These are phyloP conservation scores for Bombyx mandarina DNA, from an alignment of 1,140 invertebrate species.

Conservation along the genomic window DNA sequence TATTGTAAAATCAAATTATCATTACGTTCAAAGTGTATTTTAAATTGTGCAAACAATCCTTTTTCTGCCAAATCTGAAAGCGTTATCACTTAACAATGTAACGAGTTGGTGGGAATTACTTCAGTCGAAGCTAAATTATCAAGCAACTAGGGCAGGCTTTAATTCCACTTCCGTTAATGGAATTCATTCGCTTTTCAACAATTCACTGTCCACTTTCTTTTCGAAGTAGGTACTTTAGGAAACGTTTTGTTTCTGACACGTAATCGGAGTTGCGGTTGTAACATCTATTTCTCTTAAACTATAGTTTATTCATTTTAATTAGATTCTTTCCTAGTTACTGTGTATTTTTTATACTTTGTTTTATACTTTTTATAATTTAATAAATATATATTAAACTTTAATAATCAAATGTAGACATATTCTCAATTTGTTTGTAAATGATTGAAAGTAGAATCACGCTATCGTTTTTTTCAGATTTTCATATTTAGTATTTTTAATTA, in stretches of 20 bases:
- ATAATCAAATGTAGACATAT: too few species aligned
- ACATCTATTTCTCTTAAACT: slow-evolving; percentile 15
- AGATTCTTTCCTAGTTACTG: too few species aligned
- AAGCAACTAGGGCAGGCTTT: slow-evolving; percentile 19
- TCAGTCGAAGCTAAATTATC: slow-evolving; percentile 24
- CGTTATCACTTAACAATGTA: slow-evolving; percentile 17
- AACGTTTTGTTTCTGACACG: slow-evolving; percentile 28
- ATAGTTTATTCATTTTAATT: slow-evolving; percentile 1
- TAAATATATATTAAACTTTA: too few species aligned
- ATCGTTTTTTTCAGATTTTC: too few species aligned
- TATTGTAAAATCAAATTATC: too few species aligned
- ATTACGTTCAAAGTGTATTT: too few species aligned
- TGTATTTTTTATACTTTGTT: too few species aligned
- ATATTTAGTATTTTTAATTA: too few species aligned
- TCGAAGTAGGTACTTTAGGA: slow-evolving; percentile 15
- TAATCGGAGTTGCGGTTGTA: slow-evolving; percentile 23
- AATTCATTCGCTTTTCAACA: slow-evolving; percentile 38
- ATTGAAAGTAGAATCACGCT: too few species aligned
- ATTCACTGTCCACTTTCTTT: slow-evolving; percentile 28
- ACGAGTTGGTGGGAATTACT: slow-evolving; percentile 21
- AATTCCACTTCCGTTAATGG: slow-evolving; percentile 35
- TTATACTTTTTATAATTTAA: too few species aligned
- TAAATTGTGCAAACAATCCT: too few species aligned
- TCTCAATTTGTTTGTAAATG: too few species aligned
- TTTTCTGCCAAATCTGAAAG: slow-evolving; percentile 5